Evolutionary conservation across 1,140 invertebrate genomes (phyloP), one percentile per base, ranked within the genome.

Genomic region (Amphibalanus amphitrite): DNA sequence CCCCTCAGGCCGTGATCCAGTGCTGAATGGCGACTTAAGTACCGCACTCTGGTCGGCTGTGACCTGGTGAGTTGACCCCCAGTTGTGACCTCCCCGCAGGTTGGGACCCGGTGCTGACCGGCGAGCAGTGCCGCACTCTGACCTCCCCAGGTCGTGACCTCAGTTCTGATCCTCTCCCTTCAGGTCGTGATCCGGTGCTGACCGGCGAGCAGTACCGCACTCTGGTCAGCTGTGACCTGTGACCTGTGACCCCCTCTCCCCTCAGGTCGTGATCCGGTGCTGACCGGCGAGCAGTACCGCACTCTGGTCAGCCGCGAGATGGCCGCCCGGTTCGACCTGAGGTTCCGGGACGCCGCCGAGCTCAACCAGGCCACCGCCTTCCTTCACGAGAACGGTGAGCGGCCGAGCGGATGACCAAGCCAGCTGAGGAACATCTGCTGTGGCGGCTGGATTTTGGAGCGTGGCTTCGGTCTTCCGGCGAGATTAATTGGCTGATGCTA

Each of bases 341-440:
- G 86, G 26, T 95, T 95, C 79, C 82, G 95, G 29, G 94, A 98
- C 83, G 84, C 86, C 8, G 87, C 91, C 0, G 95, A 98, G 80
- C 79, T 98, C 47, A 91, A 96, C 74, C 78, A 97, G 80, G 95
- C 95, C 0, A 97, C 95, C 0, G 85, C 92, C 73, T 98, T 98
- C 82, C 85, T 98, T 1, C 96, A 98, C 81, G 97, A 99, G 77
- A 98, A 98, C 82, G 97, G 94, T 85, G 4, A 38, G 33, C 15
- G 33, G 33, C 4, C 33, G n/a, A n/a, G n/a, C n/a, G n/a, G n/a
- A n/a, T n/a, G 4, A 15, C 4, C 4, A 38, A 6, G 15, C 33
- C 33, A 38, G 33, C 15, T 38, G 33, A 15, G 33, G n/a, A n/a
- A n/a, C n/a, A n/a, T n/a, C n/a, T n/a, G n/a, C n/a, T n/a, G n/a